A percentile compares a stretch with the other conserved stretches of the same genome.
Conservation (phyloP, 2,113 vertebrate genomes). For the Regulus satrapa region DNA sequence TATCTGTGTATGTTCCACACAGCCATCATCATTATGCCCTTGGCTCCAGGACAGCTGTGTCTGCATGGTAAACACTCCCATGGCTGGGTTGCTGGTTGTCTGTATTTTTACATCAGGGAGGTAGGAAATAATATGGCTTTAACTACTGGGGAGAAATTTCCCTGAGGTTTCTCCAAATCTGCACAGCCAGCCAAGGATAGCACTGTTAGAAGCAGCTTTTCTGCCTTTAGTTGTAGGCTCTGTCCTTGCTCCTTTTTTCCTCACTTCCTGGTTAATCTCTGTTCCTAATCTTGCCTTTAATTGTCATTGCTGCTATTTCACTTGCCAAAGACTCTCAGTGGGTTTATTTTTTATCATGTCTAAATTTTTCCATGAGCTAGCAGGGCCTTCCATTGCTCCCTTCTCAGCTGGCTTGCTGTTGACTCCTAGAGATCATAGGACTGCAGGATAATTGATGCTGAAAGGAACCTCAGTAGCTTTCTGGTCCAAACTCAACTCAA, state of each 20-base stretch:
- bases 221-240: background rate
- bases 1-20: background rate
- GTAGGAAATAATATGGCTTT: background rate
- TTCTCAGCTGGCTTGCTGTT: background rate
- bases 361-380: background rate
- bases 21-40: background rate
- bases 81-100: background rate
- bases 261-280: background rate
- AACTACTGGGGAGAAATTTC: background rate
- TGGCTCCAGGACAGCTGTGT: background rate
- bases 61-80: background rate
- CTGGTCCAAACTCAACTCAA: background rate
- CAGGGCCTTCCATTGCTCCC: background rate
- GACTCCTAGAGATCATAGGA: background rate
- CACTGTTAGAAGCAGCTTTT: background rate
- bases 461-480: background rate
- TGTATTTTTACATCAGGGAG: background rate
- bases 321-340: background rate
- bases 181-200: background rate
- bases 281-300: background rate
- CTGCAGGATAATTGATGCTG: background rate
- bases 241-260: background rate
- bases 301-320: background rate
- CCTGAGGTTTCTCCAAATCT: background rate
- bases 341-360: background rate